phyloP scores from a whole-genome alignment of 2,888 invertebrate species.

The Eilema depressum region DNA sequence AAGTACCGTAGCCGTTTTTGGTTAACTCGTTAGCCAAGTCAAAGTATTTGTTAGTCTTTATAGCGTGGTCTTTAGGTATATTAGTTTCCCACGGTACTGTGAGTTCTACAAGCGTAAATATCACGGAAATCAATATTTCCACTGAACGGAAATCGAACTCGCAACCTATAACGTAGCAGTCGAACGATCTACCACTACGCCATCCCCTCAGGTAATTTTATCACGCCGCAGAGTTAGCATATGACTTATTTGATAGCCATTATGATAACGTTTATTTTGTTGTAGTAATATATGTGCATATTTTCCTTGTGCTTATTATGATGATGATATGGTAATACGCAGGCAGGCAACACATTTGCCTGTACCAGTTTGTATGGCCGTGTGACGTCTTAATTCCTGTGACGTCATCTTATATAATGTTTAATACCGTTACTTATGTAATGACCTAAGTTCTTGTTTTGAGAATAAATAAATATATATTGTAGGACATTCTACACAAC shows the following conservation, averaged over 20 bases:
- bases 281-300: not conserved
- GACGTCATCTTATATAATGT: slow-evolving; percentile 1
- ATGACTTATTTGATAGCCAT: not conserved
- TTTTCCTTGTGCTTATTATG: not conserved
- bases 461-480: not conserved
- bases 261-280: not conserved
- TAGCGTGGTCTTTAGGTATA: no score
- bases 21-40: no score
- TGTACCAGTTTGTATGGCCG: not conserved
- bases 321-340: not conserved
- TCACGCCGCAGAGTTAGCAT: not conserved
- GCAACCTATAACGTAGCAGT: not conserved
- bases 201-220: not conserved
- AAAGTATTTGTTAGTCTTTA: no score
- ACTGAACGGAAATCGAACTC: no score
- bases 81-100: no score
- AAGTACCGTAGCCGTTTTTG: no score
- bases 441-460: not conserved
- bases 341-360: not conserved
- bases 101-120: no score
- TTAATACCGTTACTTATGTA: not conserved
- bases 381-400: not conserved
- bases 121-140: not conserved
- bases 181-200: not conserved
- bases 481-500: no score